Evolutionary conservation across 2,113 vertebrate genomes (phyloP), one percentile per base, ranked within the genome.

Genomic region (Sterrhoptilus dennistouni): DNA sequence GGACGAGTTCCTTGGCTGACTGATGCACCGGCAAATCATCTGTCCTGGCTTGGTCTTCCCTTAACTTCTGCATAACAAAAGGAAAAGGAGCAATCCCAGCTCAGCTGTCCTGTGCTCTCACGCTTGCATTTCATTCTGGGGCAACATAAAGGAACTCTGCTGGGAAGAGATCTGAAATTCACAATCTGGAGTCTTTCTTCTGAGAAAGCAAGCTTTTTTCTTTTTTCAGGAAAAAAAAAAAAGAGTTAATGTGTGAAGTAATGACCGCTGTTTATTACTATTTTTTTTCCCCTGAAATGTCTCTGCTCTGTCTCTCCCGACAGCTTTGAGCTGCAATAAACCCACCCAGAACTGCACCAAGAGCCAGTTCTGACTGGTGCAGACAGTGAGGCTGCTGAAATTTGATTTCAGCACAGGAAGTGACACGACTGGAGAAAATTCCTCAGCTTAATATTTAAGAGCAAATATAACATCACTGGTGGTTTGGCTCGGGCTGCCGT

Each of bases 381-480:
- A 22, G 93, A 29, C 91, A 47, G 59, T 0, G 54, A 17, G 4
- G 82, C 94, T 66, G 93, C 91, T 80, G 88, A 65, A 91, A 77
- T 35, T 33, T 0, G 8, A 70, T 91, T 93, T 93, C 27, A 0
- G 93, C 82, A 59, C 59, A 74, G 94, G 91, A 96, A 95, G 84
- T 74, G 89, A 92, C 83, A 47, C 3, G 83, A 31, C 83, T 92
- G 86, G 87, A 88, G 89, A 57, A 59, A 92, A 96, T 96, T 96
- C 93, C 80, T 81, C 77, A 60, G 83, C 91, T 71, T 92, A 86
- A 95, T 90, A 87, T 95, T 95, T 89, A 74, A 86, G 77, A 91
- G 86, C 47, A 93, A 87, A 81, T 77, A 40, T 2, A 87, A 89
- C 83, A 83, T 49, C 76, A 18, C 0, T 47, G 79, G 87, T 88